phyloP scores from a whole-genome alignment of 2,888 invertebrate species.

The Amphipoea oculea region DNA sequence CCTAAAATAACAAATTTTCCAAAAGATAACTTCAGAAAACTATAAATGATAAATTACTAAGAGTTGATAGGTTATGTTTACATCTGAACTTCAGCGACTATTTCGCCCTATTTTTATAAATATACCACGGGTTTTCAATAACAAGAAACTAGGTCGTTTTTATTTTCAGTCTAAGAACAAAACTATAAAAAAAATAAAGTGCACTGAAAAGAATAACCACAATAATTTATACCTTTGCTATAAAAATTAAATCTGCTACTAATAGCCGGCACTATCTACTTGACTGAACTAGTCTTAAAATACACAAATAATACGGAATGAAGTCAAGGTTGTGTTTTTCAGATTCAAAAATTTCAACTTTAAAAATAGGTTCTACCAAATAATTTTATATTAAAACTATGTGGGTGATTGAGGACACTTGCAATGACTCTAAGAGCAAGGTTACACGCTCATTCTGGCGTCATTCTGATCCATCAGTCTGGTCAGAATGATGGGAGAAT shows the following conservation, averaged over 20 bases:
- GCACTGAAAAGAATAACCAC: neutral
- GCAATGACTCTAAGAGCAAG: slow-evolving; percentile 61
- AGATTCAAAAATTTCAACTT: neutral
- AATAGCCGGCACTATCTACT: neutral
- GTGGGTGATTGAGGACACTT: slow-evolving; percentile 7
- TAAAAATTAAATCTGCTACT: neutral
- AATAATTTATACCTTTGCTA: neutral
- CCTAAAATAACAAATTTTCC: neutral
- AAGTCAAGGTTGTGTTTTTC: neutral
- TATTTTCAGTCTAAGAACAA: neutral
- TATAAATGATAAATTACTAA: neutral
- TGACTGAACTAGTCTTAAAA: neutral
- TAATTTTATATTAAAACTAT: too few species aligned
- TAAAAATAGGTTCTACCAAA: neutral
- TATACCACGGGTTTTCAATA: neutral
- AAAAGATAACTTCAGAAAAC: too few species aligned
- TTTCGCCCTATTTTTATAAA: neutral
- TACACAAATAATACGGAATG: neutral
- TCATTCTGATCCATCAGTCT: too few species aligned
- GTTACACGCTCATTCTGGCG: too few species aligned
- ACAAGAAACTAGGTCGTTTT: neutral
- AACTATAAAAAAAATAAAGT: neutral
- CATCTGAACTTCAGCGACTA: slow-evolving; percentile 2
- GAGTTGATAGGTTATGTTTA: slow-evolving; percentile 65
- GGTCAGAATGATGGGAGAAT: too few species aligned